Evolutionary conservation across 2,797 vertebrate species (phyloP), one percentile per base, ranked within the genome.

Genomic region (Sebastes baramenuke): DNA sequence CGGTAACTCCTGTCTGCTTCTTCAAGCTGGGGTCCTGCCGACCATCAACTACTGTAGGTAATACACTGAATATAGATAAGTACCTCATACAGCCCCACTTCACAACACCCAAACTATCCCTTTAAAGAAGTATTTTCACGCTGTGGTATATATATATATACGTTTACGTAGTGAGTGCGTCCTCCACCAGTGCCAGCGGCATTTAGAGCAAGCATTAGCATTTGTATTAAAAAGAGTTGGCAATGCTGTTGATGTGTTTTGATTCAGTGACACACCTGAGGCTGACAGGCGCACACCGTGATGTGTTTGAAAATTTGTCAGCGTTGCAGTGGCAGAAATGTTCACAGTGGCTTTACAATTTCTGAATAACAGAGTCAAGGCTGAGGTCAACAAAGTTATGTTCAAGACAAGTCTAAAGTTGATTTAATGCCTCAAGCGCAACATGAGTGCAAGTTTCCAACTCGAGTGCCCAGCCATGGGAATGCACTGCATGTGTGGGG

Each of bases 321-420:
- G 61, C 24, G 0, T 30, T 58, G 70, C 29, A 10, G 22, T 72
- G 58, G 67, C 70, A 80, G 54, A 74, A 70, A 32, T 25, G 22
- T 49, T 77, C 14, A 74, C 59, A 54, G 60, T 24, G 32, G 14
- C 24, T 65, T 69, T 11, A 34, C 20, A 71, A 10, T 72, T 68
- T 65, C 25, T 20, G 14, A 68, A 54, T 38, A 34, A 67, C n/a
- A n/a, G 6, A 61, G 58, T 82, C 27, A 73, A 64, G 29, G 56
- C n/a, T 46, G n/a, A 56, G 78, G 49, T 77, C 64, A 73, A 67
- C 56, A 64, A 66, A 81, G 42, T 83, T 54, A 25, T 11, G n/a
- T 61, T 30, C 22, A 56, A 79, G 65, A 70, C 38, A 74, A 74
- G 42, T 68, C 42, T 75, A 16, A 80, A 77, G 81, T 74, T 72